A percentile compares a stretch with the other conserved stretches of the same genome.
Evolutionary conservation across 1,140 invertebrate genomes (phyloP).

Genomic region (Euborellia annulipes): DNA sequence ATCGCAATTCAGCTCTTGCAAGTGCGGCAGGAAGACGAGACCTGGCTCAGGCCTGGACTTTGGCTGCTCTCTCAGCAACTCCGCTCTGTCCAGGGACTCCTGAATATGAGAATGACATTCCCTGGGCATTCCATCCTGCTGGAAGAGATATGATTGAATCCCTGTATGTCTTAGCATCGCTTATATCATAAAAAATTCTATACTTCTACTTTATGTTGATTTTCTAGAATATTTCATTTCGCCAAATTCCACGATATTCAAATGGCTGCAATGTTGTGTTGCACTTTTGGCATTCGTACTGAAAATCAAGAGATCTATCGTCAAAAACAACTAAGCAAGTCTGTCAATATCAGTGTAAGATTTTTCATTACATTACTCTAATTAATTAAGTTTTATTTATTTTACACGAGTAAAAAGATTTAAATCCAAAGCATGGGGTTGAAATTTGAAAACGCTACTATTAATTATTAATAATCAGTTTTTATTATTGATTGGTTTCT

Average conservation of each 20-base stretch:
- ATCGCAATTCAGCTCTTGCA: conserved; percentile 61
- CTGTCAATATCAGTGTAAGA: conserved; percentile 36
- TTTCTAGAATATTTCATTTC: conserved; percentile 58
- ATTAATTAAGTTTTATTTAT: background rate
- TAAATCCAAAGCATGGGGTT: too few species aligned
- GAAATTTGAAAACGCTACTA: too few species aligned
- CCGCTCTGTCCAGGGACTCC: conserved; percentile 26
- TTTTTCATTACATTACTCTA: conserved; percentile 3
- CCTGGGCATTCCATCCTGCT: conserved; percentile 69
- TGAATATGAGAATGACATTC: conserved; percentile 42
- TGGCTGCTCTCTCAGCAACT: conserved; percentile 53
- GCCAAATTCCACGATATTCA: conserved; percentile 70
- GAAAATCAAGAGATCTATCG: conserved; percentile 24
- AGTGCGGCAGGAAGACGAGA: conserved; percentile 57
- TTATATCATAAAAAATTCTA: too few species aligned
- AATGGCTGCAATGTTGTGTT: conserved; percentile 83
- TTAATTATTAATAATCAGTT: too few species aligned
- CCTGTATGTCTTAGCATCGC: conserved; percentile 51
- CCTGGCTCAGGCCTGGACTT: conserved; percentile 69
- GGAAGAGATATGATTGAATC: conserved; percentile 70
- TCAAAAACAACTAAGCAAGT: conserved; percentile 27
- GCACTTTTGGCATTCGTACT: conserved; percentile 51
- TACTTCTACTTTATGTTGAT: conserved; percentile 14
- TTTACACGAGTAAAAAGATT: too few species aligned
- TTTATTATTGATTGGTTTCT: too few species aligned